Conservation (phyloP, 2,888 invertebrate genomes). For the Abscondita cerata region DNA sequence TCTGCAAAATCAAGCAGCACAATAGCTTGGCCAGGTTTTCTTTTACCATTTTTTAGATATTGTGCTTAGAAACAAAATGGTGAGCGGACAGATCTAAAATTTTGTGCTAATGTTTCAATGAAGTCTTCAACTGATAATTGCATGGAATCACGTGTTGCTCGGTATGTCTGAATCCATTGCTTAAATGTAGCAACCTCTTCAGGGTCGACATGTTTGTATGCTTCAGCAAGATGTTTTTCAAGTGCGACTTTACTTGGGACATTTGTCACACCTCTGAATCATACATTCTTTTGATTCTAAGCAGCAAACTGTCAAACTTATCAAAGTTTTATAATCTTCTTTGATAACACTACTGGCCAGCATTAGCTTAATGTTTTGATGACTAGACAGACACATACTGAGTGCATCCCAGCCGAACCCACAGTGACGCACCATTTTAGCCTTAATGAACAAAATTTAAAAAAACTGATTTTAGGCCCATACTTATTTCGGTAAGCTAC, state of each 20-base stretch:
- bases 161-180: background rate
- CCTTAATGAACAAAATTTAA: no score
- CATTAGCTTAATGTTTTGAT: background rate
- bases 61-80: no score
- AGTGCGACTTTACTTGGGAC: no score
- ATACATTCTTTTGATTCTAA: background rate
- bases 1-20: background rate
- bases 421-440: no score
- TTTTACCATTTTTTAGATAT: background rate
- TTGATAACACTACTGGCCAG: no score
- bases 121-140: background rate
- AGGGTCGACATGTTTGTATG: background rate
- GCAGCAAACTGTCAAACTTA: no score
- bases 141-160: background rate
- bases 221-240: no score
- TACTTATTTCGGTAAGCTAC: no score
- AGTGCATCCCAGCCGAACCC: no score
- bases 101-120: background rate
- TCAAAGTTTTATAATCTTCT: background rate
- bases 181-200: background rate
- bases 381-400: no score
- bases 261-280: no score
- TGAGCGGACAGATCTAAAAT: background rate
- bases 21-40: background rate
- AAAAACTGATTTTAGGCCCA: no score